Percentiles rank a stretch among this genome's conserved stretches.
phyloP scores from a whole-genome alignment of 2,797 vertebrate species.

The Smutsia temminckii region DNA sequence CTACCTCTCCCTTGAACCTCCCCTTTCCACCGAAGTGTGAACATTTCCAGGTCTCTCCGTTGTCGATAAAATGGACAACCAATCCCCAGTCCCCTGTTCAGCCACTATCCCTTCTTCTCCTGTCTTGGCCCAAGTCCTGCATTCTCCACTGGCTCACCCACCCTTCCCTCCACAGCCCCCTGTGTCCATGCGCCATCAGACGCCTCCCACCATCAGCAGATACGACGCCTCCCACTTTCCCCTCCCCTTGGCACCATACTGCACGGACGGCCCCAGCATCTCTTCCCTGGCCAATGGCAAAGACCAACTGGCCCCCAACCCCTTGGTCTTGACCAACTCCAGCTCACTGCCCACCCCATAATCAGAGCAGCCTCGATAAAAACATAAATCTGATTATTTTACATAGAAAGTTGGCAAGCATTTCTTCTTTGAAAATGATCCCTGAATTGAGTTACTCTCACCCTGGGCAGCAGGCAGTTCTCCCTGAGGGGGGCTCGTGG shows the following conservation, averaged over 20 bases:
- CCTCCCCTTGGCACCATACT: not conserved
- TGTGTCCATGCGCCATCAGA: not conserved
- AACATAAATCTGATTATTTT: rapidly evolving
- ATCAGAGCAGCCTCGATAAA: not conserved
- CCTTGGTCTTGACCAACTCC: not conserved
- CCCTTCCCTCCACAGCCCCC: not conserved
- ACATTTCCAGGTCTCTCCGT: not conserved
- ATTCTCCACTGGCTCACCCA: not conserved
- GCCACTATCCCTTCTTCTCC: not conserved
- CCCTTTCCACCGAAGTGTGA: not conserved
- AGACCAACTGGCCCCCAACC: not conserved
- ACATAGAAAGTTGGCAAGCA: not conserved
- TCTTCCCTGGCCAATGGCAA: not conserved
- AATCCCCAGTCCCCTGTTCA: no score
- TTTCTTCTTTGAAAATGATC: no score
- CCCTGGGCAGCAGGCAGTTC: rapidly evolving
- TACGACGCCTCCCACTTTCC: not conserved
- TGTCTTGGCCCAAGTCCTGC: not conserved
- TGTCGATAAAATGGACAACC: not conserved
- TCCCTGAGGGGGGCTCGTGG: rapidly evolving
- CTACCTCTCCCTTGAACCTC: not conserved
- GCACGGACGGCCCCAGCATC: rapidly evolving
- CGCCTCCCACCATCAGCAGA: not conserved
- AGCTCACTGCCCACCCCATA: rapidly evolving
- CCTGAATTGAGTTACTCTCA: no score